Conservation (phyloP, 2,888 invertebrate species). For the Branchellion lobata region DNA sequence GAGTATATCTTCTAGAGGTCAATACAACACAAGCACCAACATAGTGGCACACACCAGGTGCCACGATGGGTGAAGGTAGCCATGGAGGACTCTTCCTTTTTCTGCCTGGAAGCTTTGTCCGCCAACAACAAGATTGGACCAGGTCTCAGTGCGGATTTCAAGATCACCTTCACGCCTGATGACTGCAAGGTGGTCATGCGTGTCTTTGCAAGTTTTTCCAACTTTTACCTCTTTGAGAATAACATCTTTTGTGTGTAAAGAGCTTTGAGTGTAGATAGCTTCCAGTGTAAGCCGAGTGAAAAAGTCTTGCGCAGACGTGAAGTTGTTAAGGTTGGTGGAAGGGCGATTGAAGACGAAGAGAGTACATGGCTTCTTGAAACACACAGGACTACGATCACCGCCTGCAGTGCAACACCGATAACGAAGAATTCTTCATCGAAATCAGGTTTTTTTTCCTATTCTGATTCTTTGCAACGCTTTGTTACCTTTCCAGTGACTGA, state of each 20-base stretch:
- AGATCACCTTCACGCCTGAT: constrained; percentile 69
- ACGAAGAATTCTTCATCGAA: constrained; percentile 7
- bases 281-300: too few relatives aligned
- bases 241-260: too few relatives aligned
- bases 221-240: background rate
- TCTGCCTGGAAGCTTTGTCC: constrained; percentile 60
- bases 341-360: too few relatives aligned
- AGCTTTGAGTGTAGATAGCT: too few relatives aligned
- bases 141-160: constrained; percentile 70
- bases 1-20: too few relatives aligned
- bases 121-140: constrained; percentile 69
- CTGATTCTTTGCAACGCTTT: background rate
- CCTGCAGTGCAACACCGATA: background rate
- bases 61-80: constrained; percentile 62
- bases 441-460: background rate
- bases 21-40: too few relatives aligned
- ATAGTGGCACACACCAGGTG: constrained; percentile 56
- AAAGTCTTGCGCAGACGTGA: too few relatives aligned
- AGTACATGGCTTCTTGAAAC: background rate
- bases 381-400: constrained; percentile 2
- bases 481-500: constrained; percentile 55
- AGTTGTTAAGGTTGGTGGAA: too few relatives aligned
- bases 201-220: background rate
- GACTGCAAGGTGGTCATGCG: constrained; percentile 58
- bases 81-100: constrained; percentile 62